phyloP scores from a whole-genome alignment of 2,888 invertebrate genomes.

The Galerucella nymphaeae region DNA sequence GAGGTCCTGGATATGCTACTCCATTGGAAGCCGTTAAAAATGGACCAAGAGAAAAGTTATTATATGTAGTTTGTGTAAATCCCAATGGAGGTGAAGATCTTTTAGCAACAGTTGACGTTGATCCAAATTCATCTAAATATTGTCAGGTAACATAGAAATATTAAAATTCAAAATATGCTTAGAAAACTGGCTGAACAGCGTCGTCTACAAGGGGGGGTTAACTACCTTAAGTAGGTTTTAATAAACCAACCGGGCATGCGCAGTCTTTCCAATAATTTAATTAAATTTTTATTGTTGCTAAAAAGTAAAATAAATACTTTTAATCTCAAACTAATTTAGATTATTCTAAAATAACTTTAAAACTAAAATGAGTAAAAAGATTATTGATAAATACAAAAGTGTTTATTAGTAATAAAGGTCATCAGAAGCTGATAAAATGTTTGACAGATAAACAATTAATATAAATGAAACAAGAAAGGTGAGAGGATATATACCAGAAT shows the following conservation, averaged over 20 bases:
- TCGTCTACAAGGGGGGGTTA: too few species aligned
- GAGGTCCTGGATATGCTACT: conserved; percentile 81
- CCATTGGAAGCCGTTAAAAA: conserved; percentile 84
- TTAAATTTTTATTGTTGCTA: too few species aligned
- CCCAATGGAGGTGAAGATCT: conserved; percentile 78
- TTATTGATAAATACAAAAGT: too few species aligned
- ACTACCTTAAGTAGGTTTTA: too few species aligned
- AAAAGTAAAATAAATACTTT: neutral
- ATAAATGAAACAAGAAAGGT: neutral
- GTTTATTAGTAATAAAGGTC: neutral
- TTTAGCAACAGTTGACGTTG: conserved; percentile 90
- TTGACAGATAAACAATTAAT: too few species aligned
- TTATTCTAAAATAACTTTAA: too few species aligned
- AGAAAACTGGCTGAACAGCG: too few species aligned
- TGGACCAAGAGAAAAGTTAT: conserved; percentile 85
- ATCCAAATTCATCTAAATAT: conserved; percentile 87
- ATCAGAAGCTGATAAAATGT: neutral
- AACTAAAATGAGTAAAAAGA: too few species aligned
- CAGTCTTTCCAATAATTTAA: too few species aligned
- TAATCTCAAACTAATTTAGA: too few species aligned
- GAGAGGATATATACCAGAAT: neutral
- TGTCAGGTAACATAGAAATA: conserved; percentile 73
- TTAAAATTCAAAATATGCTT: neutral
- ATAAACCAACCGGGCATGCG: neutral
- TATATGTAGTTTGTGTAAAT: conserved; percentile 92